Evolutionary conservation across 2,888 invertebrate genomes (phyloP).

Genomic region (Anticlea derivata): DNA sequence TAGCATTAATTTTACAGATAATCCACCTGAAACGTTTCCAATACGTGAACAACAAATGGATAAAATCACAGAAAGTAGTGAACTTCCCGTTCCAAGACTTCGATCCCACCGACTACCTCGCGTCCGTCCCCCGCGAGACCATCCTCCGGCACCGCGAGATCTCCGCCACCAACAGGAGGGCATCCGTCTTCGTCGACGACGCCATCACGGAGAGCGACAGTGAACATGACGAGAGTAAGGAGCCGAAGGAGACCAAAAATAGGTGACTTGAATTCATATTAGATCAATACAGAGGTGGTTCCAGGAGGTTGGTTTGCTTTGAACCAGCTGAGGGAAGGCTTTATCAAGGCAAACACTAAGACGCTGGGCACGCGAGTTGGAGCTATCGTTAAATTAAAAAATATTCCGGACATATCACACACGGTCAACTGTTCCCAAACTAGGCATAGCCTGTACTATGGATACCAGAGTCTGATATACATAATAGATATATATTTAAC

Average conservation of each 20-base stretch:
- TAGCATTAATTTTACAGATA: constrained; percentile 89
- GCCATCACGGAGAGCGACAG: constrained; percentile 56
- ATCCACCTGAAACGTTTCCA: constrained; percentile 97
- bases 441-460: too few relatives aligned
- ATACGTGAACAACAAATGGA: constrained; percentile 95
- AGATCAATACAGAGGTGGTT: too few relatives aligned
- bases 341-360: too few relatives aligned
- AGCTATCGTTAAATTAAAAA: too few relatives aligned
- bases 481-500: too few relatives aligned
- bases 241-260: constrained; percentile 13
- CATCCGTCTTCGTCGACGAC: constrained; percentile 41
- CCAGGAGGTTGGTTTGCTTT: too few relatives aligned
- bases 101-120: constrained; percentile 94
- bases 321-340: too few relatives aligned
- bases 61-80: constrained; percentile 96
- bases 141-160: constrained; percentile 86
- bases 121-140: constrained; percentile 91
- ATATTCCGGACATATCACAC: too few relatives aligned
- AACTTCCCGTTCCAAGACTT: constrained; percentile 94
- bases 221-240: constrained; percentile 45
- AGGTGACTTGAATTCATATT: constrained; percentile 9
- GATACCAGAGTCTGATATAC: too few relatives aligned
- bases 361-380: too few relatives aligned
- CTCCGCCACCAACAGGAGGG: constrained; percentile 30
- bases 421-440: too few relatives aligned